phyloP scores from a whole-genome alignment of 2,113 vertebrate genomes.

The Prochilodus magdalenae region DNA sequence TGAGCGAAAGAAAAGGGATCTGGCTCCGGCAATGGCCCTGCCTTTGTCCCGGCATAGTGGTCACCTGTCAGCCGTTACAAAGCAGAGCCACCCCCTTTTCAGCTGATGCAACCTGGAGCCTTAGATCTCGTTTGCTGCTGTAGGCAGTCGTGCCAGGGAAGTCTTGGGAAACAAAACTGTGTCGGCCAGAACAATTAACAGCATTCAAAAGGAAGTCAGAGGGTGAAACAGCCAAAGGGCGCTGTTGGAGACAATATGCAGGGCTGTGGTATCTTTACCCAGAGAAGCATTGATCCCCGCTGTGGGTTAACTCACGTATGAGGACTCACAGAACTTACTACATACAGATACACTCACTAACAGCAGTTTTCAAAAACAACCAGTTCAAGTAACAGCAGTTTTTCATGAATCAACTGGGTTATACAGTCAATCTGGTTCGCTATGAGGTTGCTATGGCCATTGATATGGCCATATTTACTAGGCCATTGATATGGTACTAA shows the following conservation, averaged over 20 bases:
- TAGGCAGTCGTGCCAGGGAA: conserved; percentile 64
- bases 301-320: neutral
- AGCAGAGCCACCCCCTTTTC: conserved; percentile 55
- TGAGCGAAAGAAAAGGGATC: conserved; percentile 79
- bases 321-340: neutral
- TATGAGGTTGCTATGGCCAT: too few species aligned
- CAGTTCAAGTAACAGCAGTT: too few species aligned
- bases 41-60: conserved; percentile 81
- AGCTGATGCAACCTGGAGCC: conserved; percentile 67
- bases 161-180: conserved; percentile 60
- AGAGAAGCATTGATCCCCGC: conserved; percentile 5
- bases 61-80: conserved; percentile 84
- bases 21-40: conserved; percentile 78
- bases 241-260: conserved; percentile 30
- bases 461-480: too few species aligned
- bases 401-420: too few species aligned
- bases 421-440: too few species aligned
- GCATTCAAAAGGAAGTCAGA: conserved; percentile 49
- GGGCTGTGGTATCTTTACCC: conserved; percentile 7
- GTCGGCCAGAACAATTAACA: conserved; percentile 52
- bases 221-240: conserved; percentile 33
- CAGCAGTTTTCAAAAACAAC: too few species aligned
- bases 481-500: too few species aligned
- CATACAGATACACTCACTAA: too few species aligned
- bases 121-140: conserved; percentile 66